Conservation (phyloP, 37 sponge, comb jelly and placozoan species). For the Haliclona indistincta region DNA sequence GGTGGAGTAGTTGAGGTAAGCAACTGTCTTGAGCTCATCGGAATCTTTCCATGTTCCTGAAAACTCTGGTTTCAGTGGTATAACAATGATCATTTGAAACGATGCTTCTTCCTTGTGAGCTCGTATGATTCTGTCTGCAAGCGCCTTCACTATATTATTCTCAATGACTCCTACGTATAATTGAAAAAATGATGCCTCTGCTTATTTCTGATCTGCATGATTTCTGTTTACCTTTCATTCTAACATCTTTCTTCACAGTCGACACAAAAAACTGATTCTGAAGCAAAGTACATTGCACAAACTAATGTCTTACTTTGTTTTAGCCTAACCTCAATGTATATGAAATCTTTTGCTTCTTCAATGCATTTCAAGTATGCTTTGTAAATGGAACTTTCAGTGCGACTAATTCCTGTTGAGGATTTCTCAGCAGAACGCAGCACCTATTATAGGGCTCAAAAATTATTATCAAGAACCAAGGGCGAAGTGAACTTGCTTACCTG, state of each 20-base stretch:
- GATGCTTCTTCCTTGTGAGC: constrained; percentile 44
- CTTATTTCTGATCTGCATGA: no score
- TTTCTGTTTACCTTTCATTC: no score
- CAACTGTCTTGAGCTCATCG: constrained; percentile 29
- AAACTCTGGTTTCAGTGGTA: constrained; percentile 61
- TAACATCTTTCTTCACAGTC: constrained; percentile 4
- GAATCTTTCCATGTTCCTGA: constrained; percentile 28
- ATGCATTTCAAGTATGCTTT: constrained; percentile 49
- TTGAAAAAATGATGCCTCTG: no score
- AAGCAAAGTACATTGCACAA: no score
- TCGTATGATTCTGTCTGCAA: constrained; percentile 34
- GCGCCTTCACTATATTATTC: constrained; percentile 44
- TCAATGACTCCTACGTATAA: neutral
- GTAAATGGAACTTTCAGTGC: constrained; percentile 59
- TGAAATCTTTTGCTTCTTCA: constrained; percentile 61
- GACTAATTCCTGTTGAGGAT: constrained; percentile 50
- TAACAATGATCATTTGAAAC: constrained; percentile 58
- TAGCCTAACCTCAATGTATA: constrained; percentile 71
- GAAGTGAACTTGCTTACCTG: no score
- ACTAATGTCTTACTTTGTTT: no score
- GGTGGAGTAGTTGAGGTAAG: constrained; percentile 59
- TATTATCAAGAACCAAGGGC: no score
- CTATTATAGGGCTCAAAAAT: constrained; percentile 1
- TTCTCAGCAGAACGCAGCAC: constrained; percentile 45
- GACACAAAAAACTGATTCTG: constrained; percentile 80